A percentile compares a stretch with the other conserved stretches of the same genome.
These are phyloP conservation scores for Ciconia boyciana DNA, from an alignment of 2,113 vertebrate genomes.

Conservation along the genomic window DNA sequence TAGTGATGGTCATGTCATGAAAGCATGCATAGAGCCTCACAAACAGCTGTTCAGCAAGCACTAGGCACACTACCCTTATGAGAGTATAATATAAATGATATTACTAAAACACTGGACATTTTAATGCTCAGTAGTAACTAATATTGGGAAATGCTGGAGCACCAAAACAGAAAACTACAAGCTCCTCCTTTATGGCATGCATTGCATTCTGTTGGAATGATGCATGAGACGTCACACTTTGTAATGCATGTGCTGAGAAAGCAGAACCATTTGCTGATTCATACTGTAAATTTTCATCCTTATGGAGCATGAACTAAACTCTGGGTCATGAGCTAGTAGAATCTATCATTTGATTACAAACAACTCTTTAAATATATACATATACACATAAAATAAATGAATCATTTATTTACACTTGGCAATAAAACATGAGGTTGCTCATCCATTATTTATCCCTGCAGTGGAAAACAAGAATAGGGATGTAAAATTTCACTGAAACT, in stretches of 20 bases:
- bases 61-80: background rate
- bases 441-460: slow-evolving; percentile 53
- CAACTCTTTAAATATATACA: slow-evolving; percentile 13
- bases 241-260: background rate
- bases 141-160: background rate
- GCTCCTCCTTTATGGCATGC: background rate
- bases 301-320: background rate
- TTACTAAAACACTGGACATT: background rate
- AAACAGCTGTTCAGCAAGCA: background rate
- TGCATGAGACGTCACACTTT: background rate
- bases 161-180: background rate
- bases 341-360: slow-evolving; percentile 34
- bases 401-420: slow-evolving; percentile 38
- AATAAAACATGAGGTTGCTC: slow-evolving; percentile 52
- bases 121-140: background rate
- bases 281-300: background rate
- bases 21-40: background rate
- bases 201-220: background rate
- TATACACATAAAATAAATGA: slow-evolving; percentile 12
- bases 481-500: background rate
- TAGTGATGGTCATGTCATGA: background rate
- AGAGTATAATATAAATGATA: background rate
- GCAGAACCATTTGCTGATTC: background rate
- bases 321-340: background rate
- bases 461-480: background rate